Conservation (phyloP, 2,797 vertebrate genomes). For the Dendrocincla fuliginosa region DNA sequence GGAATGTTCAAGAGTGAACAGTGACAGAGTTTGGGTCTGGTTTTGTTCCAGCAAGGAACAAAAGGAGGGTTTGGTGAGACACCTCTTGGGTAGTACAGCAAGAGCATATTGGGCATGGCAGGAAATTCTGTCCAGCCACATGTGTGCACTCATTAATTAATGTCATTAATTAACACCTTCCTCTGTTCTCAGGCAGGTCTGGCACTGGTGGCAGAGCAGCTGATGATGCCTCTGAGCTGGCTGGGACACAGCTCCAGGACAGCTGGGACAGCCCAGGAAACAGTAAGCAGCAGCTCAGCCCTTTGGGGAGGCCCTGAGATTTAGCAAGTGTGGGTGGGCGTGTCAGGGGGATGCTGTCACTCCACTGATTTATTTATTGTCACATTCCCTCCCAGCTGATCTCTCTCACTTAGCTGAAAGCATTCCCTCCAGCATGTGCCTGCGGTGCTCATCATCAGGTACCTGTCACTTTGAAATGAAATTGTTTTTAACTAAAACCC, state of each 20-base stretch:
- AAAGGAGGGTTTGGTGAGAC: neutral
- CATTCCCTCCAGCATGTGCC: neutral
- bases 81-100: accelerated
- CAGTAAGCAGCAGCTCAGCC: neutral
- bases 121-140: accelerated
- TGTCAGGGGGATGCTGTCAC: accelerated
- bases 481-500: neutral
- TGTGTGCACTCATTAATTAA: neutral
- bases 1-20: neutral
- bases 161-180: neutral
- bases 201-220: neutral
- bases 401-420: neutral
- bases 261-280: too few species aligned
- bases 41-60: accelerated
- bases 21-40: accelerated
- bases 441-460: neutral
- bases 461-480: neutral
- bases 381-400: accelerated
- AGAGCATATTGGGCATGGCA: accelerated
- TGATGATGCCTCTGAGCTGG: neutral
- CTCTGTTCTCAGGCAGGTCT: neutral
- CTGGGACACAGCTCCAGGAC: neutral
- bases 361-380: neutral
- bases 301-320: accelerated
- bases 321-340: neutral